Evolutionary conservation across 2,113 vertebrate species (phyloP).

Genomic region (Lasiurus cinereus): DNA sequence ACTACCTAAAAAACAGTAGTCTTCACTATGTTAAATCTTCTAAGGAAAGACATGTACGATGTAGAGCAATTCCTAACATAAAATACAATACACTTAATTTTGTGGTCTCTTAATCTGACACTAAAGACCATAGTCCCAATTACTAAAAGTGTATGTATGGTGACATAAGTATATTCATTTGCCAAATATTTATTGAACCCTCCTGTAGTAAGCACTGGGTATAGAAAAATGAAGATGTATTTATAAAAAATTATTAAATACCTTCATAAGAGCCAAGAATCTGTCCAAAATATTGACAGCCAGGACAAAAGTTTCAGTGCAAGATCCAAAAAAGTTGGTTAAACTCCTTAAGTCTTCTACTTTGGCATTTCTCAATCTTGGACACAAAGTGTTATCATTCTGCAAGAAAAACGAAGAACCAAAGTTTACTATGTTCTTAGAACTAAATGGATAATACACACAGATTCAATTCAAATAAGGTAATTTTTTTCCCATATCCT

Average conservation of each 20-base stretch:
- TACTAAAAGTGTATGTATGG: not conserved
- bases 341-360: constrained; percentile 98
- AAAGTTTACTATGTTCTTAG: not conserved
- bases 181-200: not conserved
- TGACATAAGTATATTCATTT: not conserved
- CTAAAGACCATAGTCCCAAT: constrained; percentile 10
- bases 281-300: constrained; percentile 98
- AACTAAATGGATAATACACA: not conserved
- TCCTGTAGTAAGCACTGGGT: not conserved
- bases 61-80: constrained; percentile 16
- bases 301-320: constrained; percentile 96
- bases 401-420: constrained; percentile 76
- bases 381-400: constrained; percentile 93
- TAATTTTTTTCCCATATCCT: not conserved
- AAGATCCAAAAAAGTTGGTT: constrained; percentile 97
- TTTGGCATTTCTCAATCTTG: constrained; percentile 94
- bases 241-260: constrained; percentile 80
- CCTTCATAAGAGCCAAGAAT: constrained; percentile 98
- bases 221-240: not conserved
- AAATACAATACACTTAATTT: constrained; percentile 23
- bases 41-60: not conserved
- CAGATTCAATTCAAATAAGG: constrained; percentile 1
- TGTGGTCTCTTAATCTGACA: not conserved
- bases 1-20: not conserved
- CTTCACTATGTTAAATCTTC: constrained; percentile 27